Percentiles rank a stretch among this genome's conserved stretches.
Conservation (phyloP, 2,113 vertebrate species). For the Chroicocephalus ridibundus region DNA sequence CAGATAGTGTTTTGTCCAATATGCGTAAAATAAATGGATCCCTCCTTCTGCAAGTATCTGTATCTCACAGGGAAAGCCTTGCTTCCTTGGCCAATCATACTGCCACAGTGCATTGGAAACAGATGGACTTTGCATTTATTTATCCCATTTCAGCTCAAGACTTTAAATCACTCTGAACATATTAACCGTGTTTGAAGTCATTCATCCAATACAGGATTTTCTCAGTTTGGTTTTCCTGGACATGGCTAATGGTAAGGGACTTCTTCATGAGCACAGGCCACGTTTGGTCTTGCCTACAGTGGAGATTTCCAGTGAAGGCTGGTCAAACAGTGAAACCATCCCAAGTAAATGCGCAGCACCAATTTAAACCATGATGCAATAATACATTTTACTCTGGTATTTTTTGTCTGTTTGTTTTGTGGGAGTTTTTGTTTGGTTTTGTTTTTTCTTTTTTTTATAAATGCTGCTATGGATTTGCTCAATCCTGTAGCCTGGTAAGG, state of each 20-base stretch:
- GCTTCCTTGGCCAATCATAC: background rate
- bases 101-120: background rate
- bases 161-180: background rate
- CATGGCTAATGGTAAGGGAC: background rate
- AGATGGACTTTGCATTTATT: background rate
- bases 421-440: too few species aligned
- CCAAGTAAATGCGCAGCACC: background rate
- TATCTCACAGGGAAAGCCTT: background rate
- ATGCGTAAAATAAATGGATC: background rate
- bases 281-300: background rate
- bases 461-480: background rate
- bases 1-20: background rate
- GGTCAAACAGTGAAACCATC: background rate
- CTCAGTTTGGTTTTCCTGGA: background rate
- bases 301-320: background rate
- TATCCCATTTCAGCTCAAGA: background rate
- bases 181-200: background rate
- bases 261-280: background rate
- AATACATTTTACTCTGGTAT: background rate
- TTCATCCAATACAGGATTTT: background rate
- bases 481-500: background rate
- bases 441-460: background rate
- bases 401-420: background rate
- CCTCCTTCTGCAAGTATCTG: background rate
- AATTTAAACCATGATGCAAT: background rate